Base-by-base conservation (phyloP, 1,140 invertebrate genomes). In the Oreohelix idahoensis region DNA sequence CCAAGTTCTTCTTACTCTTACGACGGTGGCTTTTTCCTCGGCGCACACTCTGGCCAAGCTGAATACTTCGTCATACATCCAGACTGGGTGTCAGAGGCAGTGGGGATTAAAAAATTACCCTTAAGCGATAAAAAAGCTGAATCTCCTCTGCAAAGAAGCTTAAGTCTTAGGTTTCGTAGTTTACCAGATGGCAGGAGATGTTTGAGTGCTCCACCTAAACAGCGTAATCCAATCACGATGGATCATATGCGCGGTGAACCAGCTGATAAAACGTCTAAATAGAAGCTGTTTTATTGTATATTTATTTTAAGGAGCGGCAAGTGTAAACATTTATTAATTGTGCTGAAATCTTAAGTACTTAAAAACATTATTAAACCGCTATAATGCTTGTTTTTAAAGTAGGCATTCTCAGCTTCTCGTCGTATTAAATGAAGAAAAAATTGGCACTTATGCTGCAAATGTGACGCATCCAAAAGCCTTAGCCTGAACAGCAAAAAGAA, bases 81-180 rank as follows among this genome's bases (percentile, higher is more conserved):
- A 0, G 90, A 91, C 71, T 91, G 90, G 90, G 90, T 91, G 5
- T 89, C 89, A 0, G 90, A 91, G 73, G 84, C 86, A 35, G 86
- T 90, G 85, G 85, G 88, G 23, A 77, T 87, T 26, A 81, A 84
- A 45, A 87, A 85, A 76, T 32, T 84, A 38, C 79, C 84, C 20
- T n/a, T 85, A 2, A 29, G 69, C 10, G 63, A 36, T 35, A 51
- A 70, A 23, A 71, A 29, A 29, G 32, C 2, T 1, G 77, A 39
- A 26, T 35, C 77, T 20, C 39, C 79, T 15, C 32, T 71, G 0
- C 5, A 35, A n/a, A 13, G 38, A 15, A 71, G 79, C n/a, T 23
- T 53, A 20, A 58, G 58, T 35, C n/a, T 80, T 45, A 29, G 39
- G 8, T 5, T 1, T 23, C 15, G 58, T 0, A 39, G 2, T 38